Conservation (phyloP, 2,888 invertebrate species). For the Dryadula phaetusa region DNA sequence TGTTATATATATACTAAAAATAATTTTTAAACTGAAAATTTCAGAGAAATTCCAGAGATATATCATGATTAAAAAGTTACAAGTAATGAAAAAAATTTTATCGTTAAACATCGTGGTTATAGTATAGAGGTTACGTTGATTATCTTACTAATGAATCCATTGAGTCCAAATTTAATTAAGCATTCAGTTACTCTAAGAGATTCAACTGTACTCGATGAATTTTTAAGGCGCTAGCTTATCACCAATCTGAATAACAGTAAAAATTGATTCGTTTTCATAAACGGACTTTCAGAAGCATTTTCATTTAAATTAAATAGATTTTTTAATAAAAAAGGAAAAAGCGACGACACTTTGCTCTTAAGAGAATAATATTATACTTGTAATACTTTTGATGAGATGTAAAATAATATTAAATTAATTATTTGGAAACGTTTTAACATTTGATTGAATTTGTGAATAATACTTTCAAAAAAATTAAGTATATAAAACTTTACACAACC, state of each 20-base stretch:
- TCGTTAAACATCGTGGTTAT: constrained; percentile 1
- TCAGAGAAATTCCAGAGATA: not conserved
- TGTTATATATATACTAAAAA: too few species aligned
- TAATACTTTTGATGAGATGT: not conserved
- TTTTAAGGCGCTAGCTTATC: constrained; percentile 40
- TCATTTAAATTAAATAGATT: constrained; percentile 22
- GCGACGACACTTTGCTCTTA: not conserved
- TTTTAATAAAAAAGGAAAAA: constrained; percentile 5
- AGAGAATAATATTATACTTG: not conserved
- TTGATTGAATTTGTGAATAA: too few species aligned
- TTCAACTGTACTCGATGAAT: constrained; percentile 17
- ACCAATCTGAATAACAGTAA: constrained; percentile 42
- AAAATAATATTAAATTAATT: not conserved
- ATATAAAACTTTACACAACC: too few species aligned
- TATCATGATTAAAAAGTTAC: not conserved
- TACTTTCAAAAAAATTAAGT: too few species aligned
- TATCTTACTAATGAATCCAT: constrained; percentile 26
- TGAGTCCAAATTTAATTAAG: constrained; percentile 24
- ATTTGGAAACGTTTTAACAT: too few species aligned
- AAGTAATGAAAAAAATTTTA: constrained; percentile 8
- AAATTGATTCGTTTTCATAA: constrained; percentile 47
- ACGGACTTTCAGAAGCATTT: constrained; percentile 31
- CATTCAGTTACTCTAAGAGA: constrained; percentile 18
- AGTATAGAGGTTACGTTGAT: constrained; percentile 10
- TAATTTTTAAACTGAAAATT: too few species aligned